Base-by-base conservation (phyloP, 2,113 vertebrate species). In the Pterocles burchelli region DNA sequence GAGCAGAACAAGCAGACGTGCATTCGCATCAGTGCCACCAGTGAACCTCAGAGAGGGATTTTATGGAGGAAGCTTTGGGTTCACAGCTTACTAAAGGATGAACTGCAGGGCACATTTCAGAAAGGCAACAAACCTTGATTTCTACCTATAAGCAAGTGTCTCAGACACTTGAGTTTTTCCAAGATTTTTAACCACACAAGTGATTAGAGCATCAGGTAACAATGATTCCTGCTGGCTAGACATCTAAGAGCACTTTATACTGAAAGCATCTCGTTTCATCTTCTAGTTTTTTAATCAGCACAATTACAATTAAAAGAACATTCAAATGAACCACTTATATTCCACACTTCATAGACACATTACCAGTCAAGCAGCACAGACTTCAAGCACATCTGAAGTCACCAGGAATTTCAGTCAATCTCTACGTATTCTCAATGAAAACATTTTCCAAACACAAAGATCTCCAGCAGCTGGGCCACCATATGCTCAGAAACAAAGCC, bases 111-210 rank as follows among this genome's bases (percentile, higher is more conserved):
- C 9, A 24, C 0, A 2, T 36, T 74, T 65, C 55, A 91, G 31
- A 62, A 78, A 74, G 26, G 13, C 16, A 90, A 36, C 6, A 78
- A 77, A 55, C n/a, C 17, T 49, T 65, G 17, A 29, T 33, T 81
- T 68, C 65, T 57, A 72, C 49, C n/a, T 79, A 14, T 20, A 72
- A 82, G 36, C 24, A 72, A 59, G 26, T 21, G 21, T 57, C 70
- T 71, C 31, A 57, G 78, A 67, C 33, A 62, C 4, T 0, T 2
- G 45, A 4, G 6, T 62, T 67, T 80, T 93, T 48, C 25, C 63
- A 57, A 67, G 20, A 61, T 57, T 94, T 93, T 94, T 95, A 66
- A 85, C 89, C 88, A 83, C 33, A 48, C 43, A 78, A 93, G 34
- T 72, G 54, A 88, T 90, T 73, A 80, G 51, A 88, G 43, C 48